A percentile compares a stretch with the other conserved stretches of the same genome.
Evolutionary conservation across 2,888 invertebrate genomes (phyloP).

Genomic region (Cosmorhoe ocellata): DNA sequence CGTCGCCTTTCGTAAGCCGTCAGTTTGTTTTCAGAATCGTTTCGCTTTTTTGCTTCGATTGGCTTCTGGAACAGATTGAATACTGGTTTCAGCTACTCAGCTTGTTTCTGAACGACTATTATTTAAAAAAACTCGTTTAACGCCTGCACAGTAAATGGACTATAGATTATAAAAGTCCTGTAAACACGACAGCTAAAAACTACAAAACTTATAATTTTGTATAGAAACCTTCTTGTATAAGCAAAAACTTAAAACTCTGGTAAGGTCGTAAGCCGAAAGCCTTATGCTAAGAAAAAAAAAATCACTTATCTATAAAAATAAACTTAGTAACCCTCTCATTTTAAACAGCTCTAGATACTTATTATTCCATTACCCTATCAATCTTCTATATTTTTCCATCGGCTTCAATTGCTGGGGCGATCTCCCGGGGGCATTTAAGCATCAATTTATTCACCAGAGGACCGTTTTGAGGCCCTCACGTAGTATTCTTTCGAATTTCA

Average conservation of each 20-base stretch:
- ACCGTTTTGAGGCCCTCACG: conserved; percentile 16
- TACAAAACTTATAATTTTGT: no score
- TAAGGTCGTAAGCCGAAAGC: no score
- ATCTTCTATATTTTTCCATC: conserved; percentile 37
- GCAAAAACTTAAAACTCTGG: no score
- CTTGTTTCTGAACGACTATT: background rate
- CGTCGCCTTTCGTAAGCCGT: conserved; percentile 65
- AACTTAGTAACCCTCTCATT: conserved; percentile 17
- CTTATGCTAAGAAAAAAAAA: no score
- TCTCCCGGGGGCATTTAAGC: conserved; percentile 39
- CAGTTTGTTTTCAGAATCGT: conserved; percentile 66
- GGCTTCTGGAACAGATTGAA: conserved; percentile 54
- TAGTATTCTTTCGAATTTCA: conserved; percentile 28
- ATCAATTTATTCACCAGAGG: conserved; percentile 41
- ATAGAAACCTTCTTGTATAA: no score
- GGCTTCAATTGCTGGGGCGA: conserved; percentile 35
- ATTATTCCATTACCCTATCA: conserved; percentile 30
- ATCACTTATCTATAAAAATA: conserved; percentile 11
- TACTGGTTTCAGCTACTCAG: conserved; percentile 30
- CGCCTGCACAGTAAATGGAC: no score
- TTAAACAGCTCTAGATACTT: conserved; percentile 17
- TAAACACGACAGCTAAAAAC: no score
- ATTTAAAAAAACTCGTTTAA: no score
- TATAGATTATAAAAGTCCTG: no score
- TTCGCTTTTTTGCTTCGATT: conserved; percentile 53